Evolutionary conservation across 2,797 vertebrate species (phyloP).

Genomic region (Xenopus petersii): DNA sequence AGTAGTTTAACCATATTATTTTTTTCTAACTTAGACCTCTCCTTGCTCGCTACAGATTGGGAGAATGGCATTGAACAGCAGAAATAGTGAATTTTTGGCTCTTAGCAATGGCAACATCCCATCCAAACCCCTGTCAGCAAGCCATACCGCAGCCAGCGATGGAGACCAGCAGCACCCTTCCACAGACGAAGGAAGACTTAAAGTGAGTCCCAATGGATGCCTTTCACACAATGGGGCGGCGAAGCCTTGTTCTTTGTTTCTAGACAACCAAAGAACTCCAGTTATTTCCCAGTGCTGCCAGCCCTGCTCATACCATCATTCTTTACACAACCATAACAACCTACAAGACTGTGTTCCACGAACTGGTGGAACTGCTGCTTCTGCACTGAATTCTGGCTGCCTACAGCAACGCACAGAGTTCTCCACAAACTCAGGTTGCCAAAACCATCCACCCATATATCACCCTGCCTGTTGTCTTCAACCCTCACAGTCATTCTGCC

Average conservation of each 20-base stretch:
- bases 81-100: slow-evolving; percentile 63
- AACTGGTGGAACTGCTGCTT: slow-evolving; percentile 54
- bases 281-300: slow-evolving; percentile 69
- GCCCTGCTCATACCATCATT: slow-evolving; percentile 76
- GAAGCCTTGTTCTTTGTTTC: slow-evolving; percentile 65
- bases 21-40: slow-evolving; percentile 58
- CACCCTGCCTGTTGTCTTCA: slow-evolving; percentile 77
- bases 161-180: slow-evolving; percentile 56
- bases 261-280: slow-evolving; percentile 70
- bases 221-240: slow-evolving; percentile 75
- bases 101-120: slow-evolving; percentile 71
- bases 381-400: slow-evolving; percentile 63
- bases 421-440: slow-evolving; percentile 66
- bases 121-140: slow-evolving; percentile 49
- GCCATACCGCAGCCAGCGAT: slow-evolving; percentile 35
- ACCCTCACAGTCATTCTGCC: slow-evolving; percentile 71
- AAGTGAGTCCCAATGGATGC: slow-evolving; percentile 72
- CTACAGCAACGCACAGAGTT: slow-evolving; percentile 65
- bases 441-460: slow-evolving; percentile 65
- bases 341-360: slow-evolving; percentile 73
- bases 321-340: slow-evolving; percentile 57
- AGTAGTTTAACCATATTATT: not conserved
- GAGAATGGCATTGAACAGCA: slow-evolving; percentile 81
- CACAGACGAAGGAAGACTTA: slow-evolving; percentile 60
- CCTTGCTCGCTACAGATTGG: slow-evolving; percentile 44